These are phyloP conservation scores for Drosophila athabasca DNA, from an alignment of 1,140 invertebrate genomes.

Conservation along the genomic window DNA sequence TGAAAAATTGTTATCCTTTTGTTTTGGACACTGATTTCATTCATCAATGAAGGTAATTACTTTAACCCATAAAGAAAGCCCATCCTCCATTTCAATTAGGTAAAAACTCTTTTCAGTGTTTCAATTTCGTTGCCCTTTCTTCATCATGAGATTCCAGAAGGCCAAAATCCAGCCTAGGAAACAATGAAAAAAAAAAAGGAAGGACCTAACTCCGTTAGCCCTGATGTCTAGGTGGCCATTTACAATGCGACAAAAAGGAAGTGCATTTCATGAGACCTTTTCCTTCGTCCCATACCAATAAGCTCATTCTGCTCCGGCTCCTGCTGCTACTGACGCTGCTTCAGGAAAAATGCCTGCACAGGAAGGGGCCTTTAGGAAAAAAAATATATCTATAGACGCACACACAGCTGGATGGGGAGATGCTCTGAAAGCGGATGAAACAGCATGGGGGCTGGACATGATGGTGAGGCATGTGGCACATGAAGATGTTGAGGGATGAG, in stretches of 20 bases:
- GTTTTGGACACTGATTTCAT: no score
- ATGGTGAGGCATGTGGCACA: constrained; percentile 14
- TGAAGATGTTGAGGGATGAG: constrained; percentile 11
- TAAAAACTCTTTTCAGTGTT: constrained; percentile 17
- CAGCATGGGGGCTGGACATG: constrained; percentile 29
- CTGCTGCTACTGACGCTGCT: neutral
- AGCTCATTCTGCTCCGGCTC: constrained; percentile 3
- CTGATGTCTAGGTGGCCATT: constrained; percentile 28
- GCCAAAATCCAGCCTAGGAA: constrained; percentile 1
- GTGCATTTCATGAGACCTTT: constrained; percentile 16
- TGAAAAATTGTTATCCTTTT: no score
- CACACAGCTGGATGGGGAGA: constrained; percentile 17
- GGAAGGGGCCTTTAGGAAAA: constrained; percentile 22
- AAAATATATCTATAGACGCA: constrained; percentile 17
- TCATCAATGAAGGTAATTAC: no score
- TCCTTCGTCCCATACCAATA: constrained; percentile 26
- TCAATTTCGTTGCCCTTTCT: neutral
- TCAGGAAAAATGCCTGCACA: constrained; percentile 25
- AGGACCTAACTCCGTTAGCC: neutral
- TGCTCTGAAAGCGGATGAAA: constrained; percentile 27
- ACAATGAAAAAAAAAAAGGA: neutral
- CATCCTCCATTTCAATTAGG: constrained; percentile 3
- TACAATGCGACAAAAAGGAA: constrained; percentile 66
- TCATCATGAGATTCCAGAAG: constrained; percentile 4
- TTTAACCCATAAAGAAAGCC: no score